Base-by-base conservation (phyloP, 1,140 invertebrate species). In the Drosophila serrata region DNA sequence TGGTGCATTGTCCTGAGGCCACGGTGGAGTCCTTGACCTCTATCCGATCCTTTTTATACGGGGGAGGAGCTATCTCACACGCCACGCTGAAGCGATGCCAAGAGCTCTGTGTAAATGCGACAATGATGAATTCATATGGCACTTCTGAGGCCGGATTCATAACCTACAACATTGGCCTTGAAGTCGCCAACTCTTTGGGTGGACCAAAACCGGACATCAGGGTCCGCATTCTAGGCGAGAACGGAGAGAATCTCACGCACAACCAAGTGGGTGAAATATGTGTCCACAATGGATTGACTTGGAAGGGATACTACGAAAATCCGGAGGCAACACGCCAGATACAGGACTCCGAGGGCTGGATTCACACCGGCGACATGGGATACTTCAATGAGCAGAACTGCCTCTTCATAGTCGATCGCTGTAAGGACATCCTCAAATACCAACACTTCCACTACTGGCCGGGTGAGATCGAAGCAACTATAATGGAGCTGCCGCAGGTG, bases 391-490 rank as follows among this genome's bases (percentile, higher is more conserved):
- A 95, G 12, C 92, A 95, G n/a, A 93, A 94, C 2, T 95, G 93
- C 60, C 94, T 96, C 65, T 96, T 93, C 67, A 94, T 97, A 73
- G 94, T 96, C 0, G 96, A 97, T 76, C 93, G 96, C 43, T 80
- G 96, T 12, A 97, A 97, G 72, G 96, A 96, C 86, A 93, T 97
- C 13, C 95, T 97, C 43, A 97, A 97, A 90, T 96, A 95, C 84
- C 49, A 68, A n/a, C 82, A 81, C 3, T 55, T 80, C n/a, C 92
- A 93, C 29, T 92, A 92, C 29, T 79, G 82, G 62, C 90, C 91
- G 15, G 74, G 61, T 5, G 90, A 91, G 59, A 76, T 92, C 27
- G 90, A 91, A 56, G 45, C 46, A 19, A 64, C 53, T 3, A 75
- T 82, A 17, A n/a, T 53, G 6, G 61, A 63, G 19, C 43, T 85